Base-by-base conservation (phyloP, 2,113 vertebrate genomes). In the Muscicapa adusta region DNA sequence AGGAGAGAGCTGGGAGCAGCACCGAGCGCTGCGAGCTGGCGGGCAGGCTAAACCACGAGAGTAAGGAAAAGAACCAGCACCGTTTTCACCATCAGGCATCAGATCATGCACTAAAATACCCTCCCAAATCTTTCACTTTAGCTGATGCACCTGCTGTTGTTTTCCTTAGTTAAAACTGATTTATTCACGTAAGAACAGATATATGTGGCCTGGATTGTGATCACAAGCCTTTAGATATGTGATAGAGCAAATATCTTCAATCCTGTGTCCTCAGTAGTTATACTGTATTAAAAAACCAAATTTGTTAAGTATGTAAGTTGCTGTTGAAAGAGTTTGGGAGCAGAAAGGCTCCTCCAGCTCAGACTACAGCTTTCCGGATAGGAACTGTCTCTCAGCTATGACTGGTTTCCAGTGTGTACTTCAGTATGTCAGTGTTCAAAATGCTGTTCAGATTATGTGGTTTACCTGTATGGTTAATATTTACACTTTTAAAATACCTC, bases 401-500 rank as follows among this genome's bases (percentile, higher is more conserved):
- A 31, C 50, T 75, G 36, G 56, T 61, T 94, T 94, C 53, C 58
- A 54, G 54, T 38, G 53, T 26, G 1, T 62, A 43, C 60, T 89
- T 34, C 68, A 40, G 75, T 65, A 9, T 1, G 63, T 67, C 60
- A 50, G 58, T 3, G 0, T 72, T 76, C 34, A 34, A 48, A 71
- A 87, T 75, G 73, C 53, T 56, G 28, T 29, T 91, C 65, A 34
- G 74, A 80, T 84, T 61, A 47, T 34, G 76, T 53, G 72, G 80
- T 68, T 94, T 90, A 96, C 93, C 75, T 96, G 58, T 40, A 75
- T 24, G 50, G 93, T 80, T 96, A 91, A 81, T 88, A 86, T 86
- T 93, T 82, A 56, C 48, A 47, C 47, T 80, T 95, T 89, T 40
- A 90, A 95, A 95, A 88, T 51, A 82, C 79, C 58, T 86, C 38